Evolutionary conservation across 64 coral and sea anemone species (phyloP).

Genomic region (Porites lutea): DNA sequence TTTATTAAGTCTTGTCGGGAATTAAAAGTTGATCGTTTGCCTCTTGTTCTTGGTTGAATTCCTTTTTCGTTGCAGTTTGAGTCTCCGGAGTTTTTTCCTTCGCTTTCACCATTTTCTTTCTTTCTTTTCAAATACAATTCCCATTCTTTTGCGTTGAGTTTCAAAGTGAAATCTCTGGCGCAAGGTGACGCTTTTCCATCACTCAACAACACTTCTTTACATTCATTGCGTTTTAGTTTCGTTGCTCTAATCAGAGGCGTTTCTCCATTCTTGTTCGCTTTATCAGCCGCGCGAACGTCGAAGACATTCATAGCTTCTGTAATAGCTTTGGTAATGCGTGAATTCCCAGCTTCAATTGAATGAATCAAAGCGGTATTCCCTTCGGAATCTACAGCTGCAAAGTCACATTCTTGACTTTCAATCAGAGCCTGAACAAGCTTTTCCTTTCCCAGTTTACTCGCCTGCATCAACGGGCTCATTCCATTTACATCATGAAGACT

Average conservation of each 20-base stretch:
- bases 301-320: conserved; percentile 58
- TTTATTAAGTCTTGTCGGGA: neutral
- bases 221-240: conserved; percentile 65
- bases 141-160: conserved; percentile 9
- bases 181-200: conserved; percentile 68
- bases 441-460: conserved; percentile 54
- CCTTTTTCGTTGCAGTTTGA: neutral
- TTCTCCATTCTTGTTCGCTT: conserved; percentile 79
- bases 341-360: conserved; percentile 68
- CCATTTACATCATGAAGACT: conserved; percentile 63
- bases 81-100: neutral
- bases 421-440: conserved; percentile 60
- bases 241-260: conserved; percentile 79
- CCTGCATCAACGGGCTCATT: conserved; percentile 76
- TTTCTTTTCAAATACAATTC: neutral
- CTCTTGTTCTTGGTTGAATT: neutral
- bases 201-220: conserved; percentile 48
- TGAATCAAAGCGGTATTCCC: conserved; percentile 79
- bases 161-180: conserved; percentile 60
- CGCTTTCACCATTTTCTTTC: neutral
- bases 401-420: conserved; percentile 59
- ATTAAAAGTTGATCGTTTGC: conserved; percentile 7
- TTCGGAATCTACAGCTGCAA: conserved; percentile 50
- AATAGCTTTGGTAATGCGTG: conserved; percentile 53
- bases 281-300: conserved; percentile 58